Evolutionary conservation across 2,888 invertebrate species (phyloP), one percentile per base, ranked within the genome.

Genomic region (Ormia ochracea): DNA sequence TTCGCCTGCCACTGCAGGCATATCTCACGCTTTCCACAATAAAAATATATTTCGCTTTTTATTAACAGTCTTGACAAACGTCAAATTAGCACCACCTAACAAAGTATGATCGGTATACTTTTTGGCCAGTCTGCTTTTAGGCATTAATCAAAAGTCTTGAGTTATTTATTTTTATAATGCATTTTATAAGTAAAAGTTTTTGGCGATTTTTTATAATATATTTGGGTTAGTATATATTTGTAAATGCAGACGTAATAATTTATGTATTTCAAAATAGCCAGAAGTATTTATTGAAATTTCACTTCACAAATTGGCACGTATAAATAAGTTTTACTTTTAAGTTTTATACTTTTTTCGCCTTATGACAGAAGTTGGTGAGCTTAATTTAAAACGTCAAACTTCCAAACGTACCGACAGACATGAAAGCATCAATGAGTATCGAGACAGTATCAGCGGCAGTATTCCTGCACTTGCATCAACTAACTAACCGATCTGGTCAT

Each of bases 251-350:
- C 65, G 17, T 43, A 52, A 54, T 75, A 61, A 70, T 66, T 70
- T 75, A 70, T 70, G 59, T 65, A 70, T 75, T 75, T 45, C 52
- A 59, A 74, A 70, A 75, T 70, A 70, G 75, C 79, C 75, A 79
- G 74, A 75, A 56, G 61, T 76, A 72, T 61, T 72, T 76, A 80
- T 72, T 72, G 59, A 50, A 75, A 80, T 80, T 75, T 75, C 79
- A 54, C 75, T 75, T 80, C 70, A 72, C 70, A 75, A 75, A 65
- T 80, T 72, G 74, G 74, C 69, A 70, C 74, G 69, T 79, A 58
- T 26, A 41, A 28, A 33, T 23, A 14, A 36, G 48, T 68, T 78
- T 72, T 43, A 12, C 59, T 66, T 70, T 54, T 14, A 12, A 43
- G 2, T 52, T 59, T 56, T 12, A 2, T 21, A 33, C 23, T 10